Evolutionary conservation across 2,113 vertebrate genomes (phyloP).

Genomic region (Delphinus delphis): DNA sequence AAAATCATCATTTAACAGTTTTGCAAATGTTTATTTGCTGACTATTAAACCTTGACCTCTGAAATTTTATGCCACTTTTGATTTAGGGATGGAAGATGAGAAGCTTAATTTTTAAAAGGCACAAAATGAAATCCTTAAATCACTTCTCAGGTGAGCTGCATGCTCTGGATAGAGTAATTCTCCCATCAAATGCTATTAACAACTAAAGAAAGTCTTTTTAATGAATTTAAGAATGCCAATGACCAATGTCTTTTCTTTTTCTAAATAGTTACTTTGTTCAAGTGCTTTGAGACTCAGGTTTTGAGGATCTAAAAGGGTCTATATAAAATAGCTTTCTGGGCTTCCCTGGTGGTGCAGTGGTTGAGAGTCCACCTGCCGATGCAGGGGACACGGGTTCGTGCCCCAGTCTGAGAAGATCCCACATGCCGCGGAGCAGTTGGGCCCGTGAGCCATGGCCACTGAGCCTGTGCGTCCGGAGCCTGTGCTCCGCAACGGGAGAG

Average conservation of each 20-base stretch:
- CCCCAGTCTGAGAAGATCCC: no score
- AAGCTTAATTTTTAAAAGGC: conserved; percentile 42
- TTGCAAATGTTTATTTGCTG: conserved; percentile 31
- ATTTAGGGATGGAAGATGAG: conserved; percentile 32
- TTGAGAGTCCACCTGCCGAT: no score
- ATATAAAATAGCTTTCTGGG: conserved; percentile 40
- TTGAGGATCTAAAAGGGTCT: conserved; percentile 23
- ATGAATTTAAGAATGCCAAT: conserved; percentile 46
- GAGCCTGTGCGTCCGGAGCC: no score
- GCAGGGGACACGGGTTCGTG: no score
- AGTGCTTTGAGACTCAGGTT: conserved; percentile 30
- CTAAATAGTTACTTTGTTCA: conserved; percentile 40
- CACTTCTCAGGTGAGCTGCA: conserved; percentile 43
- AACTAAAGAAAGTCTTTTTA: conserved; percentile 38
- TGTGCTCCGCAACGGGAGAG: no score
- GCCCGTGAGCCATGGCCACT: no score
- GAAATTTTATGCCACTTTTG: conserved; percentile 46
- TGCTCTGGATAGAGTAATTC: neutral
- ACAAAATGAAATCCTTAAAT: conserved; percentile 45
- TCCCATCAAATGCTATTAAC: conserved; percentile 10
- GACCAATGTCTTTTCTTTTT: conserved; percentile 30
- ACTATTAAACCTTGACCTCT: conserved; percentile 10
- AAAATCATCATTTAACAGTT: conserved; percentile 23
- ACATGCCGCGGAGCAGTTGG: no score
- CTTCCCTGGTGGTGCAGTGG: no score